Conservation (phyloP, 1,140 invertebrate species). For the Tetraneura akinire region DNA sequence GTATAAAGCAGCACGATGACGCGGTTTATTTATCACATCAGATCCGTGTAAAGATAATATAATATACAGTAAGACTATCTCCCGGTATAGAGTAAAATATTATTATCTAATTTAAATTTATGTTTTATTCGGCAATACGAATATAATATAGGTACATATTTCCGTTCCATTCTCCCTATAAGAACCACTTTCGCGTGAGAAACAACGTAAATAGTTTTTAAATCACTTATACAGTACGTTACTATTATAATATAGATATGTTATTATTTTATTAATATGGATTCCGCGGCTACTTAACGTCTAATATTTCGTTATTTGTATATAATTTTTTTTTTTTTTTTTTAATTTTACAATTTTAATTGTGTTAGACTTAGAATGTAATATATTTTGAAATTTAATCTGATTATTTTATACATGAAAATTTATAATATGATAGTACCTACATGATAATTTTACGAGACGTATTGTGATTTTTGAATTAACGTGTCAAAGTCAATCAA, state of each 20-base stretch:
- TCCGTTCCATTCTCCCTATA: neutral
- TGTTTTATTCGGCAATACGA: slow-evolving; percentile 6
- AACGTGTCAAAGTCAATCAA: too few relatives aligned
- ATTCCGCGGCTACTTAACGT: too few relatives aligned
- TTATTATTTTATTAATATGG: too few relatives aligned
- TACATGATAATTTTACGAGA: too few relatives aligned
- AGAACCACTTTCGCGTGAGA: neutral
- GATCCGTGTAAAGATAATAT: slow-evolving; percentile 9
- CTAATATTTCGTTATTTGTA: neutral
- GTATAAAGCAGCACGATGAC: slow-evolving; percentile 39
- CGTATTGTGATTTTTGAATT: too few relatives aligned
- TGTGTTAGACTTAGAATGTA: too few relatives aligned
- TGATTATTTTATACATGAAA: too few relatives aligned
- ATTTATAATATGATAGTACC: too few relatives aligned
- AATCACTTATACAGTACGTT: neutral
- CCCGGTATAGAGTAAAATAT: slow-evolving; percentile 26
- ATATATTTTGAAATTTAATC: too few relatives aligned
- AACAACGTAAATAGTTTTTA: neutral
- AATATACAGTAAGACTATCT: neutral
- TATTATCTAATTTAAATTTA: neutral
- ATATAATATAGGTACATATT: too few relatives aligned
- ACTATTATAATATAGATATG: too few relatives aligned
- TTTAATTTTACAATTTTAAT: neutral
- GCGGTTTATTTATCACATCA: slow-evolving; percentile 25
- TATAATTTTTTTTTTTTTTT: neutral